Base-by-base conservation (phyloP, 2,888 invertebrate genomes). In the Syritta pipiens region DNA sequence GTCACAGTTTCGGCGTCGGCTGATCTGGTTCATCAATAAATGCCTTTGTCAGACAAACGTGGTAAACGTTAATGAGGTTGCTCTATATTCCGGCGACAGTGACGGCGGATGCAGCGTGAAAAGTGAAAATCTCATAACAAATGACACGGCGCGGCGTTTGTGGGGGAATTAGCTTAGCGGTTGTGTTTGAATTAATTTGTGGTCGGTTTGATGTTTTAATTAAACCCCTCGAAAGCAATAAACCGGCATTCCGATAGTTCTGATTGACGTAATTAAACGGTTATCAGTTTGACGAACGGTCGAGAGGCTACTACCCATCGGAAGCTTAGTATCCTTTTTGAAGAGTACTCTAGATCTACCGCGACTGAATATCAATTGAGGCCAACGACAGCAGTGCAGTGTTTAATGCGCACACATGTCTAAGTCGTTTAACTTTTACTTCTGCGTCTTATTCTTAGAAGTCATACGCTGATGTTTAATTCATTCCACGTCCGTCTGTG, bases 251-350 rank as follows among this genome's bases (percentile, higher is more conserved):
- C 42, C 32, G 28, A 19, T 20, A 28, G 44, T 17, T 46, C 46
- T 26, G 46, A 37, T 55, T 53, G 71, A 71, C 71, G 62, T 71
- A 71, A 71, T 71, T 57, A 30, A 44, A 44, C 57, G 44, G 42
- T 44, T 44, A 40, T 30, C 9, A 42, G 20, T 9, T 7, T 26
- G 7, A 37, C 17, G 20, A 44, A 28, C 28, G 44, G 57, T 44
- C n/a, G n/a, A n/a, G n/a, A n/a, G n/a, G n/a, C n/a, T n/a, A n/a
- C n/a, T n/a, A n/a, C n/a, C n/a, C n/a, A n/a, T n/a, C n/a, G n/a
- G n/a, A n/a, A n/a, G n/a, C n/a, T 57, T 44, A 44, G 44, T 57
- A 37, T 57, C 57, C 42, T 44, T 42, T 57, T 30, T 22, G 22
- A 28, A 42, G 30, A 4, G 30, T 3, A 2, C 19, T 49, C 32